These are phyloP conservation scores for Holothuria leucospilota DNA, from an alignment of 53 echinoderm and acorn worm genomes.

Conservation along the genomic window DNA sequence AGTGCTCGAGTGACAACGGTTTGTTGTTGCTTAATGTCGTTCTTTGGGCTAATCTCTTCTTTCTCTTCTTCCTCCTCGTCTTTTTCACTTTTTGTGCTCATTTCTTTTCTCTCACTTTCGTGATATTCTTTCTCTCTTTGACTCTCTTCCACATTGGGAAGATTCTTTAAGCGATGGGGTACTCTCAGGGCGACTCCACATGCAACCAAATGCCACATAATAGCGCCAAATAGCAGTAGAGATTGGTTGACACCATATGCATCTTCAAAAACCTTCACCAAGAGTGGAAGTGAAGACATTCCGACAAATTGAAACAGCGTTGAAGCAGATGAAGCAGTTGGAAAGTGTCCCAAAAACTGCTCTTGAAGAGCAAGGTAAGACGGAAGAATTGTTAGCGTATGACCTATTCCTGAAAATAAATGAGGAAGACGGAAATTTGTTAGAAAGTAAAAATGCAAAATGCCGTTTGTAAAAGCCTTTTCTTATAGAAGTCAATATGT, in stretches of 20 bases:
- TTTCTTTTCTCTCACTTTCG: no score
- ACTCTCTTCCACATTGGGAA: no score
- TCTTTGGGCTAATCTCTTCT: no score
- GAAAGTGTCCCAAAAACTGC: background rate
- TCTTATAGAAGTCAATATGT: no score
- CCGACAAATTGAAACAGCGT: background rate
- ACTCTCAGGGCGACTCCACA: background rate
- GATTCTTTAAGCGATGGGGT: background rate
- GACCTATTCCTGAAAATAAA: background rate
- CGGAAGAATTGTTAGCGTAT: background rate
- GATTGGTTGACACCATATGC: background rate
- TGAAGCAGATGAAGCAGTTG: background rate
- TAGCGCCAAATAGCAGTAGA: background rate
- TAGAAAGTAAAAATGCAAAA: no score
- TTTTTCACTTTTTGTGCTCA: no score
- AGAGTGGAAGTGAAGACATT: background rate
- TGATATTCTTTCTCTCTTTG: no score
- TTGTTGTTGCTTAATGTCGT: no score
- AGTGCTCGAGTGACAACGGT: background rate
- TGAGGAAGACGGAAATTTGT: background rate
- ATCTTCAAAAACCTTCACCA: background rate
- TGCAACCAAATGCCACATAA: background rate
- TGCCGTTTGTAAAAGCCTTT: no score
- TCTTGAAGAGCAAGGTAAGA: background rate
- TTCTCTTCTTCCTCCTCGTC: no score